Percentiles rank a stretch among this genome's conserved stretches.
phyloP scores from a whole-genome alignment of 2,113 vertebrate genomes.

The Myrmecophaga tridactyla region DNA sequence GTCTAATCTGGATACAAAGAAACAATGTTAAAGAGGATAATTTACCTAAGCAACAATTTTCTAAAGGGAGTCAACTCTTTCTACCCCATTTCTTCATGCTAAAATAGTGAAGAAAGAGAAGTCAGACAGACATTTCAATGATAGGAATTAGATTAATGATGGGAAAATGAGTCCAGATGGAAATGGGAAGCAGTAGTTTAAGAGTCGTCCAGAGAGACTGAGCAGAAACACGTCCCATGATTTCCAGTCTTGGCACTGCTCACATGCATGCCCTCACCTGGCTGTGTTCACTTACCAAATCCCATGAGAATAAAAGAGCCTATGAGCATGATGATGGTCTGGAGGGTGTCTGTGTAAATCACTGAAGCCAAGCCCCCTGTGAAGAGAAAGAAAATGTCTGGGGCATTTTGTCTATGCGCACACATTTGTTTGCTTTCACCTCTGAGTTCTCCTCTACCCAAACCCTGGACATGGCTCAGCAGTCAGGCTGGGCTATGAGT shows the following conservation, averaged over 20 bases:
- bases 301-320: slow-evolving; percentile 90
- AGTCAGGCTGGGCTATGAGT: not conserved
- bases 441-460: not conserved
- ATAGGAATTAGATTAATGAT: not conserved
- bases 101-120: not conserved
- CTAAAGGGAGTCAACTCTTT: not conserved
- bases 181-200: not conserved
- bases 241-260: not conserved
- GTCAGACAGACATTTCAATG: not conserved
- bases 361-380: slow-evolving; percentile 89
- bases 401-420: not conserved
- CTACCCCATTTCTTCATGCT: not conserved
- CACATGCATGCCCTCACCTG: not conserved
- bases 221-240: not conserved
- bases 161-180: not conserved
- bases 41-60: not conserved
- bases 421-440: not conserved
- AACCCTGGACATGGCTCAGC: too few species aligned
- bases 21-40: not conserved
- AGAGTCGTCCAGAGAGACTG: not conserved
- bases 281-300: slow-evolving; percentile 79
- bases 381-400: not conserved
- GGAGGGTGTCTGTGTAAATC: slow-evolving; percentile 90
- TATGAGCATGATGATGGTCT: slow-evolving; percentile 87
- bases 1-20: not conserved